These are phyloP conservation scores for Rallus crepitans DNA, from an alignment of 2,797 vertebrate genomes.

Conservation along the genomic window DNA sequence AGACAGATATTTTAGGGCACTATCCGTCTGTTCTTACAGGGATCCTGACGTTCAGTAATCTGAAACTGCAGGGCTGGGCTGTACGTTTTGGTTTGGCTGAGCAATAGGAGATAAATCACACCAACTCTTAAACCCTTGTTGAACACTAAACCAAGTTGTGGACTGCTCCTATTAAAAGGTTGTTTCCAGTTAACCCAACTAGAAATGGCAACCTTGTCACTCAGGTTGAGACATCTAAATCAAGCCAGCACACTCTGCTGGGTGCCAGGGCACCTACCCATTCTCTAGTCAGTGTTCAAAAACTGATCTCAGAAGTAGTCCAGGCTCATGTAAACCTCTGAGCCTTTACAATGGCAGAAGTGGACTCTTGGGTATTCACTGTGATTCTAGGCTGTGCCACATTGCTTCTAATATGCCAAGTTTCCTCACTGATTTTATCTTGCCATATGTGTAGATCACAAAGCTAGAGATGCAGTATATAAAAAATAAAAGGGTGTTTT, in stretches of 20 bases:
- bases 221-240: neutral
- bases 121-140: neutral
- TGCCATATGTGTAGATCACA: neutral
- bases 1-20: neutral
- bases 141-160: neutral
- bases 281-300: neutral
- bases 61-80: neutral
- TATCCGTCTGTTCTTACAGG: neutral
- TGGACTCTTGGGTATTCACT: neutral
- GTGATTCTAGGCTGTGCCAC: neutral
- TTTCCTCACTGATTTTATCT: neutral
- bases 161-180: neutral
- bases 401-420: neutral
- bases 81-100: neutral
- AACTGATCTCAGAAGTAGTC: accelerated
- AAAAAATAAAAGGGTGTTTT: neutral
- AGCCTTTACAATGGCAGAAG: neutral
- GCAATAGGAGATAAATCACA: neutral
- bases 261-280: neutral
- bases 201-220: neutral
- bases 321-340: neutral
- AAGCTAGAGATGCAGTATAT: neutral
- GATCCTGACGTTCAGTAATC: neutral
- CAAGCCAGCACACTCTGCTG: neutral
- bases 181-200: neutral